These are phyloP conservation scores for Brienomyrus longianalis DNA, from an alignment of 2,113 vertebrate species.

Conservation along the genomic window DNA sequence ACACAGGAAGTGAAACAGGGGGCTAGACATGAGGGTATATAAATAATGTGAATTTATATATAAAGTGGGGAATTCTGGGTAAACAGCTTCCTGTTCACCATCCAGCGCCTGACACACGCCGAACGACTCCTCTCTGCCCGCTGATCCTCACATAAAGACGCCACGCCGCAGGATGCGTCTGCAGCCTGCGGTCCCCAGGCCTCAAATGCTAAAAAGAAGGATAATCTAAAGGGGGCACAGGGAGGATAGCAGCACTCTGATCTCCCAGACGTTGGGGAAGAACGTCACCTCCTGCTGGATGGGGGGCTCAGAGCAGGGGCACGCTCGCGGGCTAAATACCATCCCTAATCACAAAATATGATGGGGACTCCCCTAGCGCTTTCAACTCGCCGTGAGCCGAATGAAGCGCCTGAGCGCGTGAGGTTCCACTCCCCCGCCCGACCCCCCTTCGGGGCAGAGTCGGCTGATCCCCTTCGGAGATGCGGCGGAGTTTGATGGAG, in stretches of 20 bases:
- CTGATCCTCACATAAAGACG: not conserved
- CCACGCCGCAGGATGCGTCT: not conserved
- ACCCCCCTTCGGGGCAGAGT: not conserved
- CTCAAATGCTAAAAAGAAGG: not conserved
- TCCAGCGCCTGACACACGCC: not conserved
- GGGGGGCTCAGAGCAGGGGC: not conserved
- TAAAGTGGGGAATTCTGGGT: not conserved
- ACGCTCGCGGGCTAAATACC: not conserved
- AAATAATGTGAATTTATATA: not conserved
- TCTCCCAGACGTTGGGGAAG: not conserved
- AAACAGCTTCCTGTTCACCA: not conserved
- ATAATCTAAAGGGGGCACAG: not conserved
- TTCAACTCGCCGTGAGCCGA: not conserved
- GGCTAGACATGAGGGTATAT: not conserved
- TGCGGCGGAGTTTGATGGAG: not conserved
- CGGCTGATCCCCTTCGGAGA: not conserved
- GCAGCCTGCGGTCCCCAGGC: not conserved
- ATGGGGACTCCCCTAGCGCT: slow-evolving; percentile 17
- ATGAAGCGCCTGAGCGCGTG: not conserved
- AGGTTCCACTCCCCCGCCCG: not conserved
- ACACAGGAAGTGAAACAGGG: not conserved
- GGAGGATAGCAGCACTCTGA: not conserved
- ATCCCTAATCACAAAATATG: not conserved
- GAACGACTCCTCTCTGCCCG: not conserved
- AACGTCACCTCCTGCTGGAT: not conserved